phyloP scores from a whole-genome alignment of 2,113 vertebrate species.

The Carassius gibelio region DNA sequence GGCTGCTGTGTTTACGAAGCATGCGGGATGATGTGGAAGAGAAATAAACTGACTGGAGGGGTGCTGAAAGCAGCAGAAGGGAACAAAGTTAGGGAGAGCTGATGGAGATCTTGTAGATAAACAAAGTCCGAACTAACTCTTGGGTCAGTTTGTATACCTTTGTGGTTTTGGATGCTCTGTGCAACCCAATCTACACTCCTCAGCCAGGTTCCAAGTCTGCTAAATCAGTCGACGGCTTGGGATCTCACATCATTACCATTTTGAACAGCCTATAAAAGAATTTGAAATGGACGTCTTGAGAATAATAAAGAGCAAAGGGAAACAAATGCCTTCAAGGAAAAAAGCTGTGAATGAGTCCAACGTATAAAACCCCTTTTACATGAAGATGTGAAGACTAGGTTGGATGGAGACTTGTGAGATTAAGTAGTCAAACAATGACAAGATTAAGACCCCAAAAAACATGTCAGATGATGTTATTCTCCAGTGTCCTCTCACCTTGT shows the following conservation, averaged over 20 bases:
- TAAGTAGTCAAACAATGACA: constrained; percentile 43
- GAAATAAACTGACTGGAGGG: constrained; percentile 22
- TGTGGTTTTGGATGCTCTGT: constrained; percentile 19
- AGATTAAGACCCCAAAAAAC: constrained; percentile 52
- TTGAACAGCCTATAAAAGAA: constrained; percentile 38
- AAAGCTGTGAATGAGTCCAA: constrained; percentile 18
- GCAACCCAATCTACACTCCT: background rate
- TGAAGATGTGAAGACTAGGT: constrained; percentile 48
- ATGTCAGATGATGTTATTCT: constrained; percentile 58
- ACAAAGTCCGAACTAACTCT: background rate
- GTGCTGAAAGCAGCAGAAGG: constrained; percentile 60
- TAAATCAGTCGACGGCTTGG: constrained; percentile 22
- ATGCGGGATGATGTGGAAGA: constrained; percentile 11
- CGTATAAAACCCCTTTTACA: constrained; percentile 33
- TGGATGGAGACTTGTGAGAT: constrained; percentile 55
- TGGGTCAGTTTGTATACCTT: background rate
- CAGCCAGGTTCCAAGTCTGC: background rate
- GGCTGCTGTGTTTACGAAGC: constrained; percentile 46
- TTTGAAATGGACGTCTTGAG: constrained; percentile 24
- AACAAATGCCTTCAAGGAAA: constrained; percentile 38
- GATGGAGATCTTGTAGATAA: constrained; percentile 1
- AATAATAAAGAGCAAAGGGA: constrained; percentile 28
- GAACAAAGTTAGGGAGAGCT: constrained; percentile 45
- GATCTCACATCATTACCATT: constrained; percentile 45
- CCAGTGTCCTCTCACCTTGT: constrained; percentile 60